Conservation (phyloP, 2,797 vertebrate genomes). For the Clarias platycephalus region DNA sequence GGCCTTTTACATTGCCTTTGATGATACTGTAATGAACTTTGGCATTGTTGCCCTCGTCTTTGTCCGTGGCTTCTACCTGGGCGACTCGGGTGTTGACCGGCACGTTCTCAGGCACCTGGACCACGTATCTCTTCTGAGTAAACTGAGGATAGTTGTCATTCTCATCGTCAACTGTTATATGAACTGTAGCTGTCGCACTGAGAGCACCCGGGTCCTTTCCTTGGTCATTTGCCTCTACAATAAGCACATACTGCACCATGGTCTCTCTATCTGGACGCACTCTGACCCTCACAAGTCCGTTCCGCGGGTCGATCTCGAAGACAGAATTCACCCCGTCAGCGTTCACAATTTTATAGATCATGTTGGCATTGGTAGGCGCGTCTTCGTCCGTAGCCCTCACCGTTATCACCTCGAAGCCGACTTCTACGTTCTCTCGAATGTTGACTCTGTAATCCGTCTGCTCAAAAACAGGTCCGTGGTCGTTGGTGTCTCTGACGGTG, state of each 20-base stretch:
- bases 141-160: conserved; percentile 98
- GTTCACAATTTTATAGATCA: conserved; percentile 91
- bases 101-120: conserved; percentile 88
- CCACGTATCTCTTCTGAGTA: conserved; percentile 88
- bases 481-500: conserved; percentile 93
- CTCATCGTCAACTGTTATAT: conserved; percentile 91
- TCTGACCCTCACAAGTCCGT: conserved; percentile 86
- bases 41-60: conserved; percentile 89
- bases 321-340: conserved; percentile 71
- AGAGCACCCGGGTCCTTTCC: conserved; percentile 89
- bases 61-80: conserved; percentile 89
- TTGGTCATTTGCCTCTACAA: conserved; percentile 95
- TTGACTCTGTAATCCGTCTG: conserved; percentile 86
- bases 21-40: conserved; percentile 95
- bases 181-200: conserved; percentile 87
- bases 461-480: conserved; percentile 90
- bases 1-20: conserved; percentile 92
- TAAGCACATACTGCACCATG: conserved; percentile 81
- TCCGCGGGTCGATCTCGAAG: conserved; percentile 90
- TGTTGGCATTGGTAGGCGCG: conserved; percentile 90
- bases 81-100: conserved; percentile 85
- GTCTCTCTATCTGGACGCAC: conserved; percentile 87
- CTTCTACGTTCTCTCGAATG: conserved; percentile 91
- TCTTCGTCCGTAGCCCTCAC: conserved; percentile 92
- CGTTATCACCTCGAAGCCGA: conserved; percentile 93